These are phyloP conservation scores for Ophion slaviceki DNA, from an alignment of 2,888 invertebrate genomes.

Conservation along the genomic window DNA sequence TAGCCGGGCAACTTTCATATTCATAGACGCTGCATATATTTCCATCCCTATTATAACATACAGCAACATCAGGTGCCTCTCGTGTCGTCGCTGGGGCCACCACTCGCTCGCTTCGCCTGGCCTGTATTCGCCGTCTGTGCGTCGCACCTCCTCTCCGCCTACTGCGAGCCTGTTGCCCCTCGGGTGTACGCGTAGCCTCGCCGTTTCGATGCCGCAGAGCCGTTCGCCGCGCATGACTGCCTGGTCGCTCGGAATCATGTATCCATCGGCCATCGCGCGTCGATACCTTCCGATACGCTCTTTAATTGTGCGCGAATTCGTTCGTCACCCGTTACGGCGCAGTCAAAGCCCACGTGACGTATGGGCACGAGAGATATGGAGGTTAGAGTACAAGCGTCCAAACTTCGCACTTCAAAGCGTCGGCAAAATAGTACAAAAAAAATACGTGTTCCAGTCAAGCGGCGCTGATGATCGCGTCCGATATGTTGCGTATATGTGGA, in stretches of 20 bases:
- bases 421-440: too few relatives aligned
- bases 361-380: too few relatives aligned
- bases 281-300: constrained; percentile 35
- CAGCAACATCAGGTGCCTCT: constrained; percentile 45
- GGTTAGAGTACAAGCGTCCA: too few relatives aligned
- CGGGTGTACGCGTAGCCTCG: background rate
- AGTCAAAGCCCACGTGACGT: too few relatives aligned
- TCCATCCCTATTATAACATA: constrained; percentile 73
- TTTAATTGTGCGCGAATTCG: background rate
- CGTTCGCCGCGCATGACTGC: constrained; percentile 69
- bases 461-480: too few relatives aligned
- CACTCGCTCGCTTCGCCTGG: background rate
- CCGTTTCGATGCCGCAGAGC: background rate
- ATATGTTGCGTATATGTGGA: too few relatives aligned
- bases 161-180: constrained; percentile 34
- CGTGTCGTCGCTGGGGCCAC: constrained; percentile 39
- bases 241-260: constrained; percentile 75
- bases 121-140: constrained; percentile 33
- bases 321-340: too few relatives aligned
- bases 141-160: background rate
- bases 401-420: too few relatives aligned
- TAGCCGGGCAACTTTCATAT: constrained; percentile 79
- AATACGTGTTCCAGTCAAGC: too few relatives aligned
- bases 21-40: constrained; percentile 80
- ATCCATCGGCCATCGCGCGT: constrained; percentile 75